Evolutionary conservation across 2,113 vertebrate genomes (phyloP).

Genomic region (Hylia prasina): DNA sequence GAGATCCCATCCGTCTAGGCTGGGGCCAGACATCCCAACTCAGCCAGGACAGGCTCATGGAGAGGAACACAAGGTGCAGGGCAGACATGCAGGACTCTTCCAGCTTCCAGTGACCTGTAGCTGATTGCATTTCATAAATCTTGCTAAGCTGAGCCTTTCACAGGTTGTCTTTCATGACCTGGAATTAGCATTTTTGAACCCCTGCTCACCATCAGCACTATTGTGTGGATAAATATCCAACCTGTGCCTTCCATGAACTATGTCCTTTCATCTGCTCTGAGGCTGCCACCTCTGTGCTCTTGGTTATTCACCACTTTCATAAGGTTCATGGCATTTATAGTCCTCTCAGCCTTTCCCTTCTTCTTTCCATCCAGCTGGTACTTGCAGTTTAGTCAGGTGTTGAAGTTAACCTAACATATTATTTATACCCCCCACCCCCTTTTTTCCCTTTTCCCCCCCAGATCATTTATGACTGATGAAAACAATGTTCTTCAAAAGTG

Average conservation of each 20-base stretch:
- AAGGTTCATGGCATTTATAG: background rate
- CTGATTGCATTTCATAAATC: background rate
- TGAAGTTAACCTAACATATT: background rate
- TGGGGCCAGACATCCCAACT: background rate
- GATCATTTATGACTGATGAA: background rate
- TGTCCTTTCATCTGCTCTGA: background rate
- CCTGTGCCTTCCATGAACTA: accelerated
- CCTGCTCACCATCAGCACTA: background rate
- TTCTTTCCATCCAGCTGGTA: background rate
- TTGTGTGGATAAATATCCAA: background rate
- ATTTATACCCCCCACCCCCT: accelerated
- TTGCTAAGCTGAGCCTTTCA: background rate
- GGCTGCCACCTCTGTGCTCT: background rate
- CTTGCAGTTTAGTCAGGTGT: background rate
- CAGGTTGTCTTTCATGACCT: background rate
- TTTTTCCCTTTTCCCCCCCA: background rate
- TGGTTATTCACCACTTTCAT: background rate
- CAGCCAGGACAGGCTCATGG: background rate
- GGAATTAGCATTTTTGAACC: background rate
- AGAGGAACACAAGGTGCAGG: background rate
- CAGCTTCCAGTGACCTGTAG: background rate
- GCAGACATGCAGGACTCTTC: background rate
- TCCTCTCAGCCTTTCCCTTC: background rate
- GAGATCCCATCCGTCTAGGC: background rate
- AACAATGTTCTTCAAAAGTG: background rate